These are phyloP conservation scores for Callipepla squamata DNA, from an alignment of 2,113 vertebrate species.

Conservation along the genomic window DNA sequence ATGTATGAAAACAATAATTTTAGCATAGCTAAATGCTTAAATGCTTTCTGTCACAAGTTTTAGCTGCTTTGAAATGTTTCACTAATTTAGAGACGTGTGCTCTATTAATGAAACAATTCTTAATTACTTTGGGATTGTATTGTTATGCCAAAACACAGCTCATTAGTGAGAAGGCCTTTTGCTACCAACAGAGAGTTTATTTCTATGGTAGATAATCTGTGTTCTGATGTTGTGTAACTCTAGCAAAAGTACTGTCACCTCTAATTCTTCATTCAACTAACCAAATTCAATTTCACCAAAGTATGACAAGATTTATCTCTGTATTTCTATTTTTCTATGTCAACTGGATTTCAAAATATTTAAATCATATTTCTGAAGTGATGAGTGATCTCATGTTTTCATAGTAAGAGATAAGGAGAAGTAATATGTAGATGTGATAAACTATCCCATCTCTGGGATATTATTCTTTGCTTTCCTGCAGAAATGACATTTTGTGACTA, in stretches of 20 bases:
- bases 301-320: not conserved
- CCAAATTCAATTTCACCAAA: not conserved
- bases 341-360: not conserved
- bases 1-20: not conserved
- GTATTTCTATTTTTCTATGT: not conserved
- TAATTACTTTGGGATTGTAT: not conserved
- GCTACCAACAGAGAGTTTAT: not conserved
- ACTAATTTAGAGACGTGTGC: not conserved
- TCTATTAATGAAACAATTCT: not conserved
- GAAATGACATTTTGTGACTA: not conserved
- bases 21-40: not conserved
- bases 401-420: not conserved
- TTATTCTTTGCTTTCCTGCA: not conserved
- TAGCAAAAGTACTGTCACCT: not conserved
- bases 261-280: not conserved
- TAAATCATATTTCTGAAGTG: not conserved
- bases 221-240: not conserved
- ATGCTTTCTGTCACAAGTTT: not conserved
- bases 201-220: not conserved
- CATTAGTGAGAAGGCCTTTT: not conserved
- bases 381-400: not conserved
- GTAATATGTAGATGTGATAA: not conserved
- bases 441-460: not conserved
- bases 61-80: not conserved
- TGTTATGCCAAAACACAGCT: not conserved